Evolutionary conservation across 1,140 invertebrate species (phyloP), one percentile per base, ranked within the genome.

Genomic region (Drosophila carrolli): DNA sequence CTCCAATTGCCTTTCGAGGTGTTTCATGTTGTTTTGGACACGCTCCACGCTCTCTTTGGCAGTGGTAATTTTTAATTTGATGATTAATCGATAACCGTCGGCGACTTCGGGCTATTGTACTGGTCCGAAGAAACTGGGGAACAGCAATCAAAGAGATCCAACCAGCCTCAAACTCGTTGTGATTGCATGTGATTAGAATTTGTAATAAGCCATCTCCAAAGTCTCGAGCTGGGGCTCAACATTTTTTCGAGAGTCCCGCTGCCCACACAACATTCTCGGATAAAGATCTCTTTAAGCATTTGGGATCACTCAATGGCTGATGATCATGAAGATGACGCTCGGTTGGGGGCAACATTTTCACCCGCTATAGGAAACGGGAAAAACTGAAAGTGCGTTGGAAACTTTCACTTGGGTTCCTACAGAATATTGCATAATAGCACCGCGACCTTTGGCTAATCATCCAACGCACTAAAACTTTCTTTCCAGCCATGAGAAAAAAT

Each of bases 151-250:
- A 53, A 56, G 14, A 23, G 62, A 54, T 53, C 27, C 55, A 46
- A 57, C 35, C 40, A 44, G 46, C 57, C 57, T 14, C n/a, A 51
- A 60, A 38, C 72, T 48, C 32, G 75, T 60, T 51, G 62, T 65
- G 80, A 84, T 82, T 82, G 81, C 81, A 85, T 86, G 82, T 81
- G 82, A 88, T 85, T 88, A 85, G 82, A 85, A 85, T 85, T 85
- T 82, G 81, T 82, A 88, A 85, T 85, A 85, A 85, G 83, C 83
- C 63, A 65, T 57, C 82, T 75, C 60, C 56, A 58, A 70, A 79
- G 79, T 14, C 66, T 65, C 48, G 13, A 59, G 41, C 48, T 47
- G 40, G 7, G 16, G 38, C 41, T 40, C 14, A 23, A 40, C 50
- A 56, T 32, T 37, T 55, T 55, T 46, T 74, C 46, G 27, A 62